A percentile compares a stretch with the other conserved stretches of the same genome.
These are phyloP conservation scores for Todiramphus saurophagus DNA, from an alignment of 2,113 vertebrate genomes.

Conservation along the genomic window DNA sequence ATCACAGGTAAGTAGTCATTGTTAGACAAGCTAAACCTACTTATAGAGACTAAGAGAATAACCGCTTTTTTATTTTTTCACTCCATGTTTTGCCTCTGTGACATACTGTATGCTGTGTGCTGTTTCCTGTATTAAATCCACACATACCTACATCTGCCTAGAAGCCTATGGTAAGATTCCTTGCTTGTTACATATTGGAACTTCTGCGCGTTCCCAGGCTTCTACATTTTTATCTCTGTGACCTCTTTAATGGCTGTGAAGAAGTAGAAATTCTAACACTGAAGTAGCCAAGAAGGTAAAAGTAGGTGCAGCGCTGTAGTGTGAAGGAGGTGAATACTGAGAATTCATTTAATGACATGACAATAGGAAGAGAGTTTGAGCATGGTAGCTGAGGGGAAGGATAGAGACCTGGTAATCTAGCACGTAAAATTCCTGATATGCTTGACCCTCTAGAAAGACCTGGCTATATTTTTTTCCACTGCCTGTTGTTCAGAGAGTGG, in stretches of 20 bases:
- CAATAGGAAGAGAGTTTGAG: not conserved
- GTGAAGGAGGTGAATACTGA: not conserved
- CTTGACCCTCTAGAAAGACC: not conserved
- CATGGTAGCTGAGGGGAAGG: not conserved
- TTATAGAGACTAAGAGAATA: constrained; percentile 39
- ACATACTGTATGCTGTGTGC: constrained; percentile 58
- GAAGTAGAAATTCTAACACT: constrained; percentile 13
- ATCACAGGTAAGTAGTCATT: constrained; percentile 13
- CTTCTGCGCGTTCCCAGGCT: constrained; percentile 10
- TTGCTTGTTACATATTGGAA: constrained; percentile 27
- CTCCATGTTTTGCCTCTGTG: constrained; percentile 67
- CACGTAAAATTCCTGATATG: not conserved
- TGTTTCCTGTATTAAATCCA: constrained; percentile 56
- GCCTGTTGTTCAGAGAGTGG: not conserved
- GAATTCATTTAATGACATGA: not conserved
- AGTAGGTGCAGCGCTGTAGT: not conserved
- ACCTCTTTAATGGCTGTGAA: not conserved
- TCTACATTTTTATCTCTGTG: not conserved
- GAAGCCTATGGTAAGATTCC: constrained; percentile 56
- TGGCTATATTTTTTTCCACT: not conserved
- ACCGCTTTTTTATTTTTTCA: constrained; percentile 62
- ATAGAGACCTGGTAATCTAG: not conserved
- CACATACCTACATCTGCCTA: constrained; percentile 50
- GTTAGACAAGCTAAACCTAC: constrained; percentile 25
- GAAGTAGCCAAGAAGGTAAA: constrained; percentile 9